Conservation (phyloP, 2,888 invertebrate species). For the Panorpa germanica region DNA sequence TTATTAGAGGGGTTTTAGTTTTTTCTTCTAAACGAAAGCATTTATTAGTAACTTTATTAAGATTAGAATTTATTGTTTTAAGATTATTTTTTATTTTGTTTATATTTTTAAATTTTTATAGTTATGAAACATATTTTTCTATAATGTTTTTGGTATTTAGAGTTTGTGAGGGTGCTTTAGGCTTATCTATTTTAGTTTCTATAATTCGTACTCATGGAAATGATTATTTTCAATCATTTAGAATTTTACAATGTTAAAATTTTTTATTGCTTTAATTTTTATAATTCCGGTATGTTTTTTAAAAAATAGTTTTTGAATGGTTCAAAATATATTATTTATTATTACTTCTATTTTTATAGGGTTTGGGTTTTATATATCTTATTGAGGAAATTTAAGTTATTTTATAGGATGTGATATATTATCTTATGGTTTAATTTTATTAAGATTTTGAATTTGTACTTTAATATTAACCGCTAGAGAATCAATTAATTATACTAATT, state of each 20-base stretch:
- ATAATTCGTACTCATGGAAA: slow-evolving; percentile 40
- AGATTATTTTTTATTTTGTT: slow-evolving; percentile 31
- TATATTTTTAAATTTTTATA: slow-evolving; percentile 26
- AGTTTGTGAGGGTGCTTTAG: slow-evolving; percentile 45
- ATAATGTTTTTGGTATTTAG: slow-evolving; percentile 40
- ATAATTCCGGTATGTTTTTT: slow-evolving; percentile 31
- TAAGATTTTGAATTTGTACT: slow-evolving; percentile 37
- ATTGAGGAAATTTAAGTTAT: slow-evolving; percentile 25
- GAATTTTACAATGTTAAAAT: slow-evolving; percentile 36
- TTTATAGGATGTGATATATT: slow-evolving; percentile 29
- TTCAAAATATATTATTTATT: slow-evolving; percentile 30
- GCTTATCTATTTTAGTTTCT: slow-evolving; percentile 37
- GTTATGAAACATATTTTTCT: slow-evolving; percentile 32
- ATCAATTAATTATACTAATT: slow-evolving; percentile 26
- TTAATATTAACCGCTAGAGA: slow-evolving; percentile 37
- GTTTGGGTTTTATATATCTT: slow-evolving; percentile 20
- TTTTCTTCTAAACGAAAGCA: slow-evolving; percentile 35
- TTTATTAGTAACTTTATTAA: slow-evolving; percentile 36
- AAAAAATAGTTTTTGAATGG: slow-evolving; percentile 30
- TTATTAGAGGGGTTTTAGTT: slow-evolving; percentile 28
- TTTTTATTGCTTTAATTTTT: slow-evolving; percentile 28
- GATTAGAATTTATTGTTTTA: slow-evolving; percentile 39
- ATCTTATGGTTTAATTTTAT: slow-evolving; percentile 32
- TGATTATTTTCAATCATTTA: slow-evolving; percentile 41
- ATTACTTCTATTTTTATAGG: slow-evolving; percentile 29